Evolutionary conservation across 2,888 invertebrate genomes (phyloP).

Genomic region (Phyto melanocephala): DNA sequence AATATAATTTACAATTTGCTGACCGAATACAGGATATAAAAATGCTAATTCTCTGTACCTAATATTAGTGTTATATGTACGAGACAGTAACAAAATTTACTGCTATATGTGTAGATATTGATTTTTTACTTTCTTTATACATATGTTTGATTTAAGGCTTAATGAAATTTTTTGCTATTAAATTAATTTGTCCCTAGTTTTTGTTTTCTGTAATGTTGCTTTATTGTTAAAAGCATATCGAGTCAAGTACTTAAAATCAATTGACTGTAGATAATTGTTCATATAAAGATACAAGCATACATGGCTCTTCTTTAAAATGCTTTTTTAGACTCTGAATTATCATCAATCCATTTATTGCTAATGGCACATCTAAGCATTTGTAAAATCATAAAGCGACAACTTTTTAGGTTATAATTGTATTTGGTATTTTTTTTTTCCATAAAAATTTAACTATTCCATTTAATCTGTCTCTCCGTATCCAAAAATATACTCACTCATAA

Average conservation of each 20-base stretch:
- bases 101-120: not conserved
- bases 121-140: not conserved
- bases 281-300: not conserved
- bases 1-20: conserved; percentile 16
- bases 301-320: not conserved
- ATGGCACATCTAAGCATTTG: not conserved
- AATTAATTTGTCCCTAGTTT: no score
- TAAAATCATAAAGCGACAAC: not conserved
- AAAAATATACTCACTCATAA: not conserved
- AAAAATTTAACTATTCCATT: not conserved
- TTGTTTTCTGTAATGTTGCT: not conserved
- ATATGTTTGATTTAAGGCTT: no score
- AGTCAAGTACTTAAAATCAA: conserved; percentile 30
- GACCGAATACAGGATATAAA: conserved; percentile 20
- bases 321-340: not conserved
- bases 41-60: conserved; percentile 8
- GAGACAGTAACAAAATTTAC: no score
- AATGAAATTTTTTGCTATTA: no score
- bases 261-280: conserved; percentile 18
- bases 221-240: not conserved
- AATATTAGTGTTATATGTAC: not conserved
- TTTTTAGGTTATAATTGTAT: no score
- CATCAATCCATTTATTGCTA: not conserved
- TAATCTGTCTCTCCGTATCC: not conserved
- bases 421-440: no score